These are phyloP conservation scores for Aleiodes alternator DNA, from an alignment of 2,888 invertebrate genomes.

Conservation along the genomic window DNA sequence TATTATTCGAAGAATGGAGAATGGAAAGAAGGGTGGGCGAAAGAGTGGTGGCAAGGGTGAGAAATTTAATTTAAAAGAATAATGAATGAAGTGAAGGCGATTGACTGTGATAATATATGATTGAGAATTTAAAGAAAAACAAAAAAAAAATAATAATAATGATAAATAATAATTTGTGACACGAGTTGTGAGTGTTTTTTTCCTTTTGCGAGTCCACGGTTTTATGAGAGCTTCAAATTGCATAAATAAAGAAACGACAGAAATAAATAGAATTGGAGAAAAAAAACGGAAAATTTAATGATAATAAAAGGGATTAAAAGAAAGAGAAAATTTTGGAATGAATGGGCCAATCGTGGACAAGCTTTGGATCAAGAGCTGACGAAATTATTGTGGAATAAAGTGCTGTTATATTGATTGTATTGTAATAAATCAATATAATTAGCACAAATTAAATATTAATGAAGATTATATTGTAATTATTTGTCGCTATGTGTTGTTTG, in stretches of 20 bases:
- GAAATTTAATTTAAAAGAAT: conserved; percentile 7
- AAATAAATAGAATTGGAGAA: conserved; percentile 11
- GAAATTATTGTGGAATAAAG: conserved; percentile 56
- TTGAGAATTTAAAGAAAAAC: conserved; percentile 14
- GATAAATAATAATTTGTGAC: conserved; percentile 16
- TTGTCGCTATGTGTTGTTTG: conserved; percentile 52
- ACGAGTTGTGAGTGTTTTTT: conserved; percentile 34
- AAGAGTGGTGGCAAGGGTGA: not conserved
- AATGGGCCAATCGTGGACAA: conserved; percentile 56
- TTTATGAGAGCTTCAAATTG: conserved; percentile 42
- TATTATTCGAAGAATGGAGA: no score
- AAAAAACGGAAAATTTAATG: not conserved
- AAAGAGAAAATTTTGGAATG: not conserved
- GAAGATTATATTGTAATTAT: conserved; percentile 51
- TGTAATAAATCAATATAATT: conserved; percentile 59
- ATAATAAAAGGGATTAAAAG: not conserved
- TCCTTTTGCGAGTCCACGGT: conserved; percentile 44
- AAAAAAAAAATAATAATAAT: no score
- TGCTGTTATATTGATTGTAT: conserved; percentile 68
- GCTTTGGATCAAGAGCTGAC: conserved; percentile 57
- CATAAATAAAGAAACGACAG: conserved; percentile 29
- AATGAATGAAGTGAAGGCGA: conserved; percentile 52
- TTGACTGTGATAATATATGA: conserved; percentile 64
- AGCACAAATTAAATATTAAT: conserved; percentile 54
- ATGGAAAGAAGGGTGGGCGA: not conserved